These are phyloP conservation scores for Dolichopus griseipennis DNA, from an alignment of 2,888 invertebrate genomes.

Conservation along the genomic window DNA sequence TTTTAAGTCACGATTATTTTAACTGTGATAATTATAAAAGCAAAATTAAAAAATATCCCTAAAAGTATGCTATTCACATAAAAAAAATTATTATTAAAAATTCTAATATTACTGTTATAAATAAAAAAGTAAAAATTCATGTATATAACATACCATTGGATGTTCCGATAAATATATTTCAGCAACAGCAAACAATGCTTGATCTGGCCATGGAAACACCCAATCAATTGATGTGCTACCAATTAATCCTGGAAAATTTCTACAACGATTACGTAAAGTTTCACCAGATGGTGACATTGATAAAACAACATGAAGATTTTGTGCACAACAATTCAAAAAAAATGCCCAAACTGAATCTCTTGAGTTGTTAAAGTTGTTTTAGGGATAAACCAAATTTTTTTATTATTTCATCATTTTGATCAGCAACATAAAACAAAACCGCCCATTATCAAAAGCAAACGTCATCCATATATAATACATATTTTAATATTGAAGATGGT, in stretches of 20 bases:
- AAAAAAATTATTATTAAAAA: too few relatives aligned
- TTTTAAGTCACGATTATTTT: too few relatives aligned
- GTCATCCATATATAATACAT: too few relatives aligned
- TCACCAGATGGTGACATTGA: constrained; percentile 87
- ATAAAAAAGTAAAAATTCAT: too few relatives aligned
- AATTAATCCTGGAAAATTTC: constrained; percentile 85
- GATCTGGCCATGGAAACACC: constrained; percentile 89
- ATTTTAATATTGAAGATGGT: too few relatives aligned
- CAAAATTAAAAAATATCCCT: not conserved
- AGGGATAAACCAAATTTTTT: too few relatives aligned
- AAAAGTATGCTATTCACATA: too few relatives aligned
- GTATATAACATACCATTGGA: constrained; percentile 36
- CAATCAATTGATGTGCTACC: constrained; percentile 90
- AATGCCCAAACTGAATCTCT: constrained; percentile 80
- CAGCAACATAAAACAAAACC: too few relatives aligned
- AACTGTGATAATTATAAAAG: not conserved
- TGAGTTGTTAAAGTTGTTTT: constrained; percentile 9
- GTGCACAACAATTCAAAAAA: constrained; percentile 66
- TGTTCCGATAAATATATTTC: constrained; percentile 74
- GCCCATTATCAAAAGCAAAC: too few relatives aligned
- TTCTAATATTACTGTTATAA: too few relatives aligned
- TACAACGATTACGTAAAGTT: constrained; percentile 68
- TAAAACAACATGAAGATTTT: constrained; percentile 81
- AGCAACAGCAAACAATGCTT: constrained; percentile 81
- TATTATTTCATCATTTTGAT: too few relatives aligned